Percentiles rank a stretch among this genome's conserved stretches.
Evolutionary conservation across 2,888 invertebrate species (phyloP).

Genomic region (Campoplex nolae): DNA sequence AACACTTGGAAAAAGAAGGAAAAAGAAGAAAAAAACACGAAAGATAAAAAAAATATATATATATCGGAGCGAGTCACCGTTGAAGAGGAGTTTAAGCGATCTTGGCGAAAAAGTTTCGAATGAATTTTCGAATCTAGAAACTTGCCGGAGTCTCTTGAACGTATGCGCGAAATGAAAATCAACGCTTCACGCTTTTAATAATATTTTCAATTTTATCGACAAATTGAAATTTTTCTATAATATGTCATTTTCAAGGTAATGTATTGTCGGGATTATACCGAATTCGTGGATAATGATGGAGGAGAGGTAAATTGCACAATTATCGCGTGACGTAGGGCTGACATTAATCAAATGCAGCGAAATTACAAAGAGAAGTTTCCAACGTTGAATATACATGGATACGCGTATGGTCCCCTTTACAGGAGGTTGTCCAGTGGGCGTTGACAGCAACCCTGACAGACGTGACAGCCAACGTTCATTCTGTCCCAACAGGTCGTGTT

Average conservation of each 20-base stretch:
- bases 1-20: constrained; percentile 20
- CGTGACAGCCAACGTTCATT: constrained; percentile 50
- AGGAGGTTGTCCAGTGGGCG: constrained; percentile 30
- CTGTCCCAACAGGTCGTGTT: constrained; percentile 27
- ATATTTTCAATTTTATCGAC: constrained; percentile 9
- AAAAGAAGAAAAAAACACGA: background rate
- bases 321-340: constrained; percentile 69
- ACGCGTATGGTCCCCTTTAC: constrained; percentile 30
- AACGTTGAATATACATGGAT: constrained; percentile 62
- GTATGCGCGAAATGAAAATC: background rate
- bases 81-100: constrained; percentile 48
- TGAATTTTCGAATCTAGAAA: constrained; percentile 33
- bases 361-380: constrained; percentile 79
- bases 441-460: constrained; percentile 25
- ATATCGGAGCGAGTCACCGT: constrained; percentile 20
- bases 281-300: constrained; percentile 14
- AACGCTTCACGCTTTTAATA: background rate
- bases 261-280: background rate
- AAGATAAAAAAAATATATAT: background rate
- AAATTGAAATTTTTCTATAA: background rate
- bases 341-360: constrained; percentile 78
- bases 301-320: constrained; percentile 76
- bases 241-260: background rate
- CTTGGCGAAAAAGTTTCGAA: constrained; percentile 54
- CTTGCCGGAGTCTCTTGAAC: constrained; percentile 2